These are phyloP conservation scores for Allolobophora icterica DNA, from an alignment of 2,888 invertebrate species.

Conservation along the genomic window DNA sequence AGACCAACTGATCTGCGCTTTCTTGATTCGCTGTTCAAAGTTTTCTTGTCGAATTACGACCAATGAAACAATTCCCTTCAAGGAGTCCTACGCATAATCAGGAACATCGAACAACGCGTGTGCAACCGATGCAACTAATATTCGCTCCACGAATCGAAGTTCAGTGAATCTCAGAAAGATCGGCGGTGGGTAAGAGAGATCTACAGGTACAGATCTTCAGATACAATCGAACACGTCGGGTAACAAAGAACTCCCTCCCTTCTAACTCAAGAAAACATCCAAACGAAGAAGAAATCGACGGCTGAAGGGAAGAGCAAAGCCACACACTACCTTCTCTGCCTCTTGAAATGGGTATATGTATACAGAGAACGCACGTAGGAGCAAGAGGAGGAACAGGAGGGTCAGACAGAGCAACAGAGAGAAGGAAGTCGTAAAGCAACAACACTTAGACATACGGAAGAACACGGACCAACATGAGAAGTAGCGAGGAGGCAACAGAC, in stretches of 20 bases:
- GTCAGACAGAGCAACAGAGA: neutral
- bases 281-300: neutral
- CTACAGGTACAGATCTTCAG: neutral
- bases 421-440: neutral
- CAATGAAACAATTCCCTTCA: neutral
- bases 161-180: constrained; percentile 9
- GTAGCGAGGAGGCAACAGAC: neutral
- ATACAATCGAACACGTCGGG: neutral
- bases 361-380: neutral
- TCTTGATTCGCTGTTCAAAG: neutral
- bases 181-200: neutral
- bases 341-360: neutral
- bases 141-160: constrained; percentile 9
- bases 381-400: no score
- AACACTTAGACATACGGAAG: neutral
- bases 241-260: neutral
- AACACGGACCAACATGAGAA: neutral
- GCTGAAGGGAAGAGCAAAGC: neutral
- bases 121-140: neutral
- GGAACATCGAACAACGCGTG: neutral
- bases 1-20: neutral
- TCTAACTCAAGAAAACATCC: neutral
- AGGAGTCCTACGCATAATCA: neutral
- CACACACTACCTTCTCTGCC: neutral
- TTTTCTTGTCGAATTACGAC: neutral